Base-by-base conservation (phyloP, 2,113 vertebrate species). In the pig (Sus scrofa) region DNA sequence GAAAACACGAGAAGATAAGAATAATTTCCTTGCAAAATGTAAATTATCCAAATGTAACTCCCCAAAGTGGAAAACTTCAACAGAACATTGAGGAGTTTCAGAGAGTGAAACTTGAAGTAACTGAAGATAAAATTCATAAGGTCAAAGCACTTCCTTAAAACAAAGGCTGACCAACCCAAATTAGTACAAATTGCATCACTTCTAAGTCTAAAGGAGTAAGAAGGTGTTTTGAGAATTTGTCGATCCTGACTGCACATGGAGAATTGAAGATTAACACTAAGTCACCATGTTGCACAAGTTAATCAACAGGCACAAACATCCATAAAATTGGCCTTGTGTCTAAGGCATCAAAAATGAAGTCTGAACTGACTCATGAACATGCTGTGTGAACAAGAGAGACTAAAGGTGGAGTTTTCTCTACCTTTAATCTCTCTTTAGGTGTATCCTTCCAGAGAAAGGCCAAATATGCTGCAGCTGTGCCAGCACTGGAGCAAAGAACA, bases 201-300 rank as follows among this genome's bases (percentile, higher is more conserved):
- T 90, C 62, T 26, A 82, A 82, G 44, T 62, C 44, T 22, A 63
- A 95, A 85, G 54, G n/a, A 91, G 73, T 60, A 60, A 79, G 63
- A 78, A 71, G 18, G 74, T 79, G 54, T 88, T 73, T 39, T 63
- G 24, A 90, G 54, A 94, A 89, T 82, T 39, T 95, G 91, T 94
- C 95, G 86, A 30, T 32, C 30, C 26, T n/a, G n/a, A 24, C 65
- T 82, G 95, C 56, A 85, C 60, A 30, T 20, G 56, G 14, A 95
- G 52, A 60, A 88, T 2, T 32, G n/a, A 78, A 75, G 95, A 86
- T 83, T 81, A 90, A 34, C 2, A 1, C 37, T 94, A n/a, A n/a
- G 70, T 54, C 89, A 56, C 20, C 39, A 5, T 4, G 24, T 91
- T 94, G 68, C 70, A 86, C 82, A 88, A 95, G 71, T 50, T 37